phyloP scores from a whole-genome alignment of 2,888 invertebrate species.

The Rhyacophila evoluta region DNA sequence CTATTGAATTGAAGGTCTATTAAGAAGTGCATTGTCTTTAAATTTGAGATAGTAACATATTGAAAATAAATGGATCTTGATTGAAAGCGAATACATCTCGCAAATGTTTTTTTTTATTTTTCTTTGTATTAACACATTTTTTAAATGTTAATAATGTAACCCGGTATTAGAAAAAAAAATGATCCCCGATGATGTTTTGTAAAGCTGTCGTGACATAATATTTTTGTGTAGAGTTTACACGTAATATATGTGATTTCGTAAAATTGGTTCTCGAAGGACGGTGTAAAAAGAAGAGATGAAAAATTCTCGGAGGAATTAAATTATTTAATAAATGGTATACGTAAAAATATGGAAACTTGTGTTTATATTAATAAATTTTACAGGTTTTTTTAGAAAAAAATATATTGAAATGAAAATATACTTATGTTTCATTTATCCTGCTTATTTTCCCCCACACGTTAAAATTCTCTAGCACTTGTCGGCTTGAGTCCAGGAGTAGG shows the following conservation, averaged over 20 bases:
- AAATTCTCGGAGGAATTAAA: constrained; percentile 46
- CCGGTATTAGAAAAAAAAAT: not conserved
- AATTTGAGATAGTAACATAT: too few relatives aligned
- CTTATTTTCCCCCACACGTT: not conserved
- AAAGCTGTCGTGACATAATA: constrained; percentile 23
- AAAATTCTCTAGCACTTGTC: too few relatives aligned
- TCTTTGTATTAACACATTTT: not conserved
- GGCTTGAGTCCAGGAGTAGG: too few relatives aligned
- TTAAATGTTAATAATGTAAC: not conserved
- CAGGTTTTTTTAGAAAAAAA: constrained; percentile 54
- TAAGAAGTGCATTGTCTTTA: too few relatives aligned
- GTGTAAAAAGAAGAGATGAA: constrained; percentile 16
- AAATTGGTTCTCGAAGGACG: not conserved
- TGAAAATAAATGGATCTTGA: too few relatives aligned
- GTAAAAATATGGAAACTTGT: constrained; percentile 49
- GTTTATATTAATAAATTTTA: constrained; percentile 52
- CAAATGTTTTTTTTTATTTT: too few relatives aligned
- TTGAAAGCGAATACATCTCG: too few relatives aligned
- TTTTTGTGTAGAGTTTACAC: constrained; percentile 16
- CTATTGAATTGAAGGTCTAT: too few relatives aligned
- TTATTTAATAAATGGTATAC: constrained; percentile 51
- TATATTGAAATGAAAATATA: constrained; percentile 46
- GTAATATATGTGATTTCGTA: constrained; percentile 28
- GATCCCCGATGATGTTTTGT: not conserved
- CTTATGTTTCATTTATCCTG: constrained; percentile 27